Conservation (phyloP, 2,797 vertebrate species). For the Gallinago stenura region DNA sequence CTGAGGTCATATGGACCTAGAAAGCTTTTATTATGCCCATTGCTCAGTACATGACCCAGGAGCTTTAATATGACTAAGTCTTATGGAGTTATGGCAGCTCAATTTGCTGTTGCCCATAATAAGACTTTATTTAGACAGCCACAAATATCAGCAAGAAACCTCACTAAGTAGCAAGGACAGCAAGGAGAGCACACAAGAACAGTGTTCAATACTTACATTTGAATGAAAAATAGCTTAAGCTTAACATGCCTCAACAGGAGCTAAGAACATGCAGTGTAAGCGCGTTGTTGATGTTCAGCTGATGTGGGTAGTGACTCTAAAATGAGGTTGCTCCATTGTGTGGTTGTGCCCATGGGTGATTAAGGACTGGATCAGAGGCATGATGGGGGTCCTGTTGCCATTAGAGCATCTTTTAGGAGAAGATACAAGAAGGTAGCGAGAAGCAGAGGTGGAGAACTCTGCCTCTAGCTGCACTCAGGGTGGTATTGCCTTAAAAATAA, state of each 20-base stretch:
- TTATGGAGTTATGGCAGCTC: neutral
- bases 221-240: neutral
- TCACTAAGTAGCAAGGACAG: neutral
- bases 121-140: neutral
- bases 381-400: neutral
- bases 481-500: neutral
- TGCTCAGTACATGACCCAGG: neutral
- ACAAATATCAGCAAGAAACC: neutral
- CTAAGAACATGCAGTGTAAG: neutral
- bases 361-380: neutral
- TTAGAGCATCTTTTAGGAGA: neutral
- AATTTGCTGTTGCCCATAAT: neutral
- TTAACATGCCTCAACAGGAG: neutral
- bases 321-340: neutral
- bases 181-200: neutral
- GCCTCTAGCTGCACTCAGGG: neutral
- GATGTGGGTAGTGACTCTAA: neutral
- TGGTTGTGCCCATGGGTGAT: neutral
- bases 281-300: fast-evolving
- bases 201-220: neutral
- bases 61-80: neutral
- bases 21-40: neutral
- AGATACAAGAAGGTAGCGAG: neutral
- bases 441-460: neutral
- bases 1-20: neutral